A percentile compares a stretch with the other conserved stretches of the same genome.
Conservation (phyloP, 1,140 invertebrate species). For the Drosophila kanapiae region DNA sequence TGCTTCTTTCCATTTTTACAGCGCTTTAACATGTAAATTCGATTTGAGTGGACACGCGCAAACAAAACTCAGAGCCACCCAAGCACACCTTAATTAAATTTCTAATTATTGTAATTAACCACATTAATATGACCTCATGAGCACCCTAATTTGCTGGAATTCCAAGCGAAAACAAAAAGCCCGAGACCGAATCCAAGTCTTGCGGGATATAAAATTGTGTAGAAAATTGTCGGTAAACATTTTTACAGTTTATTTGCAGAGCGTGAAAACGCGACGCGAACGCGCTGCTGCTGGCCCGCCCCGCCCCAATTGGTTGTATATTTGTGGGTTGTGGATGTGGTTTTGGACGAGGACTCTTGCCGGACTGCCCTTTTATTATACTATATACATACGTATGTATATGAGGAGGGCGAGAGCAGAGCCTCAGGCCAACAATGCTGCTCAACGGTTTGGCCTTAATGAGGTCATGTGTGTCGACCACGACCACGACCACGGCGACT, state of each 20-base stretch:
- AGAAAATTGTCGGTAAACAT: slow-evolving; percentile 84
- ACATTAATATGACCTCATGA: slow-evolving; percentile 84
- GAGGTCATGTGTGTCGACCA: slow-evolving; percentile 79
- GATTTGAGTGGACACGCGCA: slow-evolving; percentile 59
- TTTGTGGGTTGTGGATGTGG: slow-evolving; percentile 44
- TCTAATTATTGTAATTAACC: slow-evolving; percentile 84
- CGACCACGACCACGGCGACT: slow-evolving; percentile 33
- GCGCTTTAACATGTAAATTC: slow-evolving; percentile 81
- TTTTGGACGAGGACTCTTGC: slow-evolving; percentile 33
- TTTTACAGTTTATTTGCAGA: slow-evolving; percentile 81
- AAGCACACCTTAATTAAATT: slow-evolving; percentile 80
- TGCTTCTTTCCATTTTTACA: slow-evolving; percentile 52
- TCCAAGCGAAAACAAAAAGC: slow-evolving; percentile 54
- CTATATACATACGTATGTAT: slow-evolving; percentile 4
- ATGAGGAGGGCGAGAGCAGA: slow-evolving; percentile 3
- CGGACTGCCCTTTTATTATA: slow-evolving; percentile 66
- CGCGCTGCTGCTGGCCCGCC: not conserved
- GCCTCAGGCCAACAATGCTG: slow-evolving; percentile 42
- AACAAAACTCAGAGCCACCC: slow-evolving; percentile 29
- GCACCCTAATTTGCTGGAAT: slow-evolving; percentile 81
- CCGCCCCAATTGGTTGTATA: slow-evolving; percentile 41
- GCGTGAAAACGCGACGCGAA: slow-evolving; percentile 54
- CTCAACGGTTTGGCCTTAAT: slow-evolving; percentile 73
- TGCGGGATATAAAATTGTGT: slow-evolving; percentile 80
- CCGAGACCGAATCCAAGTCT: slow-evolving; percentile 30